Evolutionary conservation across 2,113 vertebrate species (phyloP).

Genomic region (Clarias magur): DNA sequence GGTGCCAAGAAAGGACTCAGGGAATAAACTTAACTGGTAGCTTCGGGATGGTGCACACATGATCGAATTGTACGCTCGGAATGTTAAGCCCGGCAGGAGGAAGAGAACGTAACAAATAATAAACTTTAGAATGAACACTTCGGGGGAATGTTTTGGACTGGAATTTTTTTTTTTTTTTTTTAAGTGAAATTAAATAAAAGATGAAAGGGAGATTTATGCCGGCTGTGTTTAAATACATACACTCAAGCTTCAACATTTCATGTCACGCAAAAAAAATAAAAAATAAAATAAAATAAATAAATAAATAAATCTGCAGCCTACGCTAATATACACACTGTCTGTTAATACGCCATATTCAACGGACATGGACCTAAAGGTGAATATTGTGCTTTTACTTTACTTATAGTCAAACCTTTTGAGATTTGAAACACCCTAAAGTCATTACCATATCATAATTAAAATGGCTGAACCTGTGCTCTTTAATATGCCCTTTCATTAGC

Average conservation of each 20-base stretch:
- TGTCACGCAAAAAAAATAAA: background rate
- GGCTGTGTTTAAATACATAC: background rate
- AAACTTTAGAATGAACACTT: conserved; percentile 15
- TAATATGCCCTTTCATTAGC: conserved; percentile 34
- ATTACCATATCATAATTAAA: conserved; percentile 35
- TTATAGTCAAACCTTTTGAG: background rate
- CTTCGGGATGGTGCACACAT: background rate
- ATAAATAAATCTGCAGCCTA: background rate
- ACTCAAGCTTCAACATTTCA: background rate
- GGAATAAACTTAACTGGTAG: background rate
- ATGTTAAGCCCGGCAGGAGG: background rate
- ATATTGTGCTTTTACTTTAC: background rate
- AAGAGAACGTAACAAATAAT: background rate
- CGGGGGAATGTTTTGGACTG: background rate
- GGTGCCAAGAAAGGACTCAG: conserved; percentile 16
- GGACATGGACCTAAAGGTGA: background rate
- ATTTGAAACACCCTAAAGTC: background rate
- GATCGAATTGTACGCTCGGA: conserved; percentile 4
- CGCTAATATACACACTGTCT: background rate
- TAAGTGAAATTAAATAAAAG: conserved; percentile 15
- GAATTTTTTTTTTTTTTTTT: background rate
- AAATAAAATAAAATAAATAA: background rate
- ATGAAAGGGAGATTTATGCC: conserved; percentile 15
- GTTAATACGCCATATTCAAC: background rate
- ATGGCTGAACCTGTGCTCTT: conserved; percentile 17